Percentiles rank a stretch among this genome's conserved stretches.
Conservation (phyloP, 2,797 vertebrate genomes). For the Clarias fuscus region DNA sequence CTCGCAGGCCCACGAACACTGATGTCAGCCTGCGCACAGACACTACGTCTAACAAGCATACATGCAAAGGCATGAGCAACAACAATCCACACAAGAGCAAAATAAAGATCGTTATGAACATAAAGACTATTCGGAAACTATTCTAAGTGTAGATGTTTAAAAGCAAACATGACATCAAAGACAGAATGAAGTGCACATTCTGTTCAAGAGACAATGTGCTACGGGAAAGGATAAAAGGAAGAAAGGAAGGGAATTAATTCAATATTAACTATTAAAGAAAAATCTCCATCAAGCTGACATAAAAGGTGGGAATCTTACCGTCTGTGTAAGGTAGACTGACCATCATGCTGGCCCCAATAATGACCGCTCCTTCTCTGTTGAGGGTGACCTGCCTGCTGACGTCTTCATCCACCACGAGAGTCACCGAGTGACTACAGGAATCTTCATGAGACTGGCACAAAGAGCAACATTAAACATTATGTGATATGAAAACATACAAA, state of each 20-base stretch:
- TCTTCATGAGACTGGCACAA: conserved; percentile 80
- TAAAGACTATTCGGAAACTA: not conserved
- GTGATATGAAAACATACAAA: not conserved
- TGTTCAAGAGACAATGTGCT: not conserved
- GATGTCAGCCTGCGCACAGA: conserved; percentile 88
- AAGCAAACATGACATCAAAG: not conserved
- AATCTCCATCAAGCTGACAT: not conserved
- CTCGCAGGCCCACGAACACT: conserved; percentile 87
- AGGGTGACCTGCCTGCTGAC: conserved; percentile 89
- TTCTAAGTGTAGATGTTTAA: not conserved
- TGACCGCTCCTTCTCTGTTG: conserved; percentile 86
- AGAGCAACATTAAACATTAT: not conserved
- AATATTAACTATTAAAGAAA: not conserved
- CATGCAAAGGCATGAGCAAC: not conserved
- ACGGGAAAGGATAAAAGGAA: not conserved
- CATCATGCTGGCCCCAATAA: conserved; percentile 81
- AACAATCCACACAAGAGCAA: not conserved
- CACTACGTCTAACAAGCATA: conserved; percentile 74
- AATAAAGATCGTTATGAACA: not conserved
- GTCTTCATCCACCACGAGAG: conserved; percentile 90
- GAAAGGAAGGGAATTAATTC: too few species aligned
- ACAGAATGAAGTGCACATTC: not conserved
- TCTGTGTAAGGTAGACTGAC: conserved; percentile 79
- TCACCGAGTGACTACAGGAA: conserved; percentile 91
- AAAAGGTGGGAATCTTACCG: conserved; percentile 73